phyloP scores from a whole-genome alignment of 2,797 vertebrate genomes.

The Sebastes vulpes region DNA sequence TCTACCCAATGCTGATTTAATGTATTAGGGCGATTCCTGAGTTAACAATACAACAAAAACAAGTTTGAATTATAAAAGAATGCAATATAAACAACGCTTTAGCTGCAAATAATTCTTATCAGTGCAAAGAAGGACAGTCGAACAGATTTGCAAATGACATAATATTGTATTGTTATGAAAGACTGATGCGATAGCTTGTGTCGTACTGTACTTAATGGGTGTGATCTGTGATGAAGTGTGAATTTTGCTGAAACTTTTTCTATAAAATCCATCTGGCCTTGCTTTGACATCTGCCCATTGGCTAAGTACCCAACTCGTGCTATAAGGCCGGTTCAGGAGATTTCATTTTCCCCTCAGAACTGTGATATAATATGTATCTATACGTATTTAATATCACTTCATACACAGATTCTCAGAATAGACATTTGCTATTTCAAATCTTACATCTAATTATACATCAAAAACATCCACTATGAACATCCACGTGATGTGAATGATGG shows the following conservation, averaged over 20 bases:
- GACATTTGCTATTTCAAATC: not conserved
- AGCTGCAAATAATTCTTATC: not conserved
- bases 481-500: not conserved
- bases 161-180: not conserved
- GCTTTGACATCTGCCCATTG: not conserved
- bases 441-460: not conserved
- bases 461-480: not conserved
- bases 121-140: not conserved
- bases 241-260: not conserved
- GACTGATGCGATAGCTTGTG: not conserved
- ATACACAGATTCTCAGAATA: not conserved
- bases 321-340: not conserved
- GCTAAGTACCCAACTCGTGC: not conserved
- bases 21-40: not conserved
- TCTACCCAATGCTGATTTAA: too few species aligned
- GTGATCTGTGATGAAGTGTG: not conserved
- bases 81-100: not conserved
- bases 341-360: not conserved
- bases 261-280: not conserved
- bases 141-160: not conserved
- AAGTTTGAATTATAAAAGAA: not conserved
- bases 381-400: not conserved
- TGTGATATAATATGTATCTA: not conserved
- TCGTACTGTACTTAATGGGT: not conserved
- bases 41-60: not conserved